Evolutionary conservation across 2,797 vertebrate species (phyloP).

Genomic region (Falco biarmicus): DNA sequence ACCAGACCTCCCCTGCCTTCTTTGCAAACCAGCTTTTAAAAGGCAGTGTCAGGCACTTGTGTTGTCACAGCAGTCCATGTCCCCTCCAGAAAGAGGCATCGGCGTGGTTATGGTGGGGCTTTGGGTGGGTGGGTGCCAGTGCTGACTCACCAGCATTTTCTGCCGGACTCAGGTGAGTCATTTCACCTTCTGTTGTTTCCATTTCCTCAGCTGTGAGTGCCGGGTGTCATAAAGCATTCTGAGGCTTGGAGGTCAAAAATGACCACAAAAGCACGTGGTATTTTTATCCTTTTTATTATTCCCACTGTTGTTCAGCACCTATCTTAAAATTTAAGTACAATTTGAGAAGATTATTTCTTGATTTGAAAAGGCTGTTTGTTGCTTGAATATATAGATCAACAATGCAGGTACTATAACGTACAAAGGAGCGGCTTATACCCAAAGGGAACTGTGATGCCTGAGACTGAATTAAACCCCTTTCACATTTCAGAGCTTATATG

Average conservation of each 20-base stretch:
- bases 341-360: neutral
- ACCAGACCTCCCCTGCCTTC: neutral
- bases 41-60: neutral
- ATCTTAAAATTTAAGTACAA: neutral
- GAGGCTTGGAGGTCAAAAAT: neutral
- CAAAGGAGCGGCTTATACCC: neutral
- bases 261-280: neutral
- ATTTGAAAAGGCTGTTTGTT: neutral
- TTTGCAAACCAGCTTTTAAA: neutral
- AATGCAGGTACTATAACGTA: neutral
- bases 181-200: neutral
- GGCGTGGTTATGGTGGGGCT: neutral
- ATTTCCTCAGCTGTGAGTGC: neutral
- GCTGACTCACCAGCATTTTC: neutral
- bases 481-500: neutral
- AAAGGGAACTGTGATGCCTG: neutral
- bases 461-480: neutral
- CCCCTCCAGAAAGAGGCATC: neutral
- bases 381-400: neutral
- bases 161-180: neutral
- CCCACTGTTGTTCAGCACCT: neutral
- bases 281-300: neutral
- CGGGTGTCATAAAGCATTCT: neutral
- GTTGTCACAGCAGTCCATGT: neutral
- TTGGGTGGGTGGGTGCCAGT: neutral